Conservation (phyloP, 1,140 invertebrate species). For the Brachionus manjavacas region DNA sequence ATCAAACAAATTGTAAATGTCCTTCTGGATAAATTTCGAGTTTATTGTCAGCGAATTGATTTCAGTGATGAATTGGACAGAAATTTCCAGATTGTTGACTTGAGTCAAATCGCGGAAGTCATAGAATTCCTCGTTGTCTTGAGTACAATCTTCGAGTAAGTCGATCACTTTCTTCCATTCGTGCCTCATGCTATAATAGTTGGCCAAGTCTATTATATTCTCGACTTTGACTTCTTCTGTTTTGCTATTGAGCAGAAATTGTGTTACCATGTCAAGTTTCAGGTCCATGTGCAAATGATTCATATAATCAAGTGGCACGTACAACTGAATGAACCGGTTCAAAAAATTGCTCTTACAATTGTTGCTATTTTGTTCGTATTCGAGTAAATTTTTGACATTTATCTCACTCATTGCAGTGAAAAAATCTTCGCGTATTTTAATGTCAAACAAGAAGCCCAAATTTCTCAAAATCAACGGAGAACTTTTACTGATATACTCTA, state of each 20-base stretch:
- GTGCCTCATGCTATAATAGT: background rate
- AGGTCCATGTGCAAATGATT: background rate
- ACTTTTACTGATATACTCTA: conserved; percentile 1
- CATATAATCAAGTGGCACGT: conserved; percentile 12
- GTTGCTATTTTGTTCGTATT: background rate
- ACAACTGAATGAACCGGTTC: conserved; percentile 18
- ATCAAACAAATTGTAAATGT: conserved; percentile 38
- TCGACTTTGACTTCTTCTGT: conserved; percentile 9
- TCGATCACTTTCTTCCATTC: conserved; percentile 22
- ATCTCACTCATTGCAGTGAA: background rate
- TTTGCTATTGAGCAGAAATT: conserved; percentile 31
- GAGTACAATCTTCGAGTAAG: conserved; percentile 21
- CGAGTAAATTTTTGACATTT: background rate
- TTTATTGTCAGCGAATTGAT: background rate
- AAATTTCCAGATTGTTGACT: background rate
- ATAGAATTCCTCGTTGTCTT: conserved; percentile 16
- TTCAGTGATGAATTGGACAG: background rate
- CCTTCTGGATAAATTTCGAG: background rate
- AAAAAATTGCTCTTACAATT: background rate
- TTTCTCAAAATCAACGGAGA: background rate
- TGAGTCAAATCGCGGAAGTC: background rate
- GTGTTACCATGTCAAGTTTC: conserved; percentile 11
- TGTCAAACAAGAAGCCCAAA: conserved; percentile 7
- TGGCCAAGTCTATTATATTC: conserved; percentile 25
- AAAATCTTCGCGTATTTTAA: background rate